phyloP scores from a whole-genome alignment of 1,140 invertebrate species.

The Elymnias hypermnestra region DNA sequence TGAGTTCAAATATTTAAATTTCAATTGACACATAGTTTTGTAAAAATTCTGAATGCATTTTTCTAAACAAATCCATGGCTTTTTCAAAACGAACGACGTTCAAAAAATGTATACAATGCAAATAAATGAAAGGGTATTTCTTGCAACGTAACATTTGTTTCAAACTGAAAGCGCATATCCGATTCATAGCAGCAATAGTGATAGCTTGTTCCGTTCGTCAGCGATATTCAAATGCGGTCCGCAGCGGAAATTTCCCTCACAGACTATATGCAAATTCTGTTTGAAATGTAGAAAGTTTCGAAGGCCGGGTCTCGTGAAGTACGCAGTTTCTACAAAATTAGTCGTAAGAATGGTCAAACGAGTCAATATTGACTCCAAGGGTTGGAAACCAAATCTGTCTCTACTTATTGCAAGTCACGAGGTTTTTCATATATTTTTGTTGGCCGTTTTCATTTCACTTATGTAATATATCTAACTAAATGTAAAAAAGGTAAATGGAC shows the following conservation, averaged over 20 bases:
- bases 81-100: too few relatives aligned
- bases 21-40: too few relatives aligned
- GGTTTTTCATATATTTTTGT: not conserved
- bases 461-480: too few relatives aligned
- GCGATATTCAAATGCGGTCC: constrained; percentile 59
- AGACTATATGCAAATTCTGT: constrained; percentile 60
- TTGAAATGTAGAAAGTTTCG: constrained; percentile 59
- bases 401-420: not conserved
- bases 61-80: too few relatives aligned
- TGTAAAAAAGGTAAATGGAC: too few relatives aligned
- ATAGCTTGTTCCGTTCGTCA: constrained; percentile 23
- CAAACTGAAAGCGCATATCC: not conserved
- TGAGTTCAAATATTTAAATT: too few relatives aligned
- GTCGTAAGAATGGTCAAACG: constrained; percentile 42
- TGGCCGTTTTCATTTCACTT: not conserved
- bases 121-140: too few relatives aligned
- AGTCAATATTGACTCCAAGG: constrained; percentile 44
- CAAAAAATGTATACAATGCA: too few relatives aligned
- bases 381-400: not conserved
- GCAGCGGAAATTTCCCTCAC: constrained; percentile 53
- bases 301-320: constrained; percentile 25
- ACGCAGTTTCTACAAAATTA: constrained; percentile 68
- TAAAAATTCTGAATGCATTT: too few relatives aligned
- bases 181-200: not conserved
- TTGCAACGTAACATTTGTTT: too few relatives aligned